phyloP scores from a whole-genome alignment of 2,888 invertebrate genomes.

The Bhutanitis thaidina region DNA sequence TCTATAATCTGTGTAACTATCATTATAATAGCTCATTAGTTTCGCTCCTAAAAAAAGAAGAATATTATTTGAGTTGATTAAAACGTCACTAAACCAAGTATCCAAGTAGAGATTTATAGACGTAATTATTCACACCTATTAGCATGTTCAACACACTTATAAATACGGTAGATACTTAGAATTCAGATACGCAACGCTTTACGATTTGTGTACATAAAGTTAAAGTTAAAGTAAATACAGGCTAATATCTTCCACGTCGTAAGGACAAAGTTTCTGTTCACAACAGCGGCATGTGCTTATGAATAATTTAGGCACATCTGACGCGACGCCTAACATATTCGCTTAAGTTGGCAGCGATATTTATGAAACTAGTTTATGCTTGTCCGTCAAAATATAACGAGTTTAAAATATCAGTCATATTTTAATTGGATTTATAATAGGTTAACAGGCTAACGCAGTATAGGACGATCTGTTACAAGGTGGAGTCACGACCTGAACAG shows the following conservation, averaged over 20 bases:
- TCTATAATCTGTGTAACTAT: too few species aligned
- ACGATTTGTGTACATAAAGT: conserved; percentile 8
- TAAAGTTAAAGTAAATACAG: conserved; percentile 7
- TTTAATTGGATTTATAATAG: too few species aligned
- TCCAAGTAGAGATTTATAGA: too few species aligned
- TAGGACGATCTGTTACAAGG: too few species aligned
- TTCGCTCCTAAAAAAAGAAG: too few species aligned
- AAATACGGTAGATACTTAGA: background rate
- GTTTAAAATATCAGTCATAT: background rate
- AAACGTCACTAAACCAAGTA: too few species aligned
- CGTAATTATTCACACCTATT: too few species aligned
- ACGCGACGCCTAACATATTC: conserved; percentile 5
- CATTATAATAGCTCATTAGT: too few species aligned
- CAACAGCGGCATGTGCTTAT: conserved; percentile 8
- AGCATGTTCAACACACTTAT: too few species aligned
- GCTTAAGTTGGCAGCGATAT: conserved; percentile 7
- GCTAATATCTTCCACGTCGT: background rate
- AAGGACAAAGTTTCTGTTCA: conserved; percentile 12
- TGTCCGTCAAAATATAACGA: background rate
- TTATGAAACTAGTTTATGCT: conserved; percentile 11
- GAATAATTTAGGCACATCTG: conserved; percentile 18
- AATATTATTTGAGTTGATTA: too few species aligned
- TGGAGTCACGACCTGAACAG: too few species aligned
- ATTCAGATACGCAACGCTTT: background rate
- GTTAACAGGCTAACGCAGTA: too few species aligned